A percentile compares a stretch with the other conserved stretches of the same genome.
phyloP scores from a whole-genome alignment of 2,888 invertebrate species.

The Diloba caeruleocephala region DNA sequence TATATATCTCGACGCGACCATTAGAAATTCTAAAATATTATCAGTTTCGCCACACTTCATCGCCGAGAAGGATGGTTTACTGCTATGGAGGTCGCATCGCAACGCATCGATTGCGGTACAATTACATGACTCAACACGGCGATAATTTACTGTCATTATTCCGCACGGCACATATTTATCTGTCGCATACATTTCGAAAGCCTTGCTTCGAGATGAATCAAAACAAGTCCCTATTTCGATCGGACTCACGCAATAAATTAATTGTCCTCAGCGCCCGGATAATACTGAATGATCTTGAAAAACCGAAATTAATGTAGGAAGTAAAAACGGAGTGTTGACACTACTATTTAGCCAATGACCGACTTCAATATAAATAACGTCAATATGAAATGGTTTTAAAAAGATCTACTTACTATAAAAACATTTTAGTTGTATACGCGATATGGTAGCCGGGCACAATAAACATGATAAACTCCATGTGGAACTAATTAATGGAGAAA shows the following conservation, averaged over 20 bases:
- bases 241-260: slow-evolving; percentile 57
- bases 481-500: slow-evolving; percentile 33
- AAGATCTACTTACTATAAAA: slow-evolving; percentile 27
- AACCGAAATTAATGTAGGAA: slow-evolving; percentile 44
- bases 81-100: slow-evolving; percentile 68
- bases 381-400: slow-evolving; percentile 22
- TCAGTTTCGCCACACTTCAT: slow-evolving; percentile 61
- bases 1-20: slow-evolving; percentile 35
- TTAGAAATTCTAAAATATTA: slow-evolving; percentile 56
- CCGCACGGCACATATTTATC: slow-evolving; percentile 61
- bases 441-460: slow-evolving; percentile 27
- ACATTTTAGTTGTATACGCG: slow-evolving; percentile 16
- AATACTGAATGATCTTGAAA: slow-evolving; percentile 46
- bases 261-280: slow-evolving; percentile 47
- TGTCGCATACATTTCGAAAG: slow-evolving; percentile 64
- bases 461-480: slow-evolving; percentile 25
- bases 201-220: slow-evolving; percentile 47
- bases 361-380: slow-evolving; percentile 31
- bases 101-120: slow-evolving; percentile 70
- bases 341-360: slow-evolving; percentile 52
- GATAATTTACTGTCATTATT: slow-evolving; percentile 81
- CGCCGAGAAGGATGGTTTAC: slow-evolving; percentile 64
- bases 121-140: slow-evolving; percentile 72
- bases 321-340: slow-evolving; percentile 40
- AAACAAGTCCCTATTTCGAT: slow-evolving; percentile 54